phyloP scores from a whole-genome alignment of 2,888 invertebrate species.

The Drosophila macrospina region DNA sequence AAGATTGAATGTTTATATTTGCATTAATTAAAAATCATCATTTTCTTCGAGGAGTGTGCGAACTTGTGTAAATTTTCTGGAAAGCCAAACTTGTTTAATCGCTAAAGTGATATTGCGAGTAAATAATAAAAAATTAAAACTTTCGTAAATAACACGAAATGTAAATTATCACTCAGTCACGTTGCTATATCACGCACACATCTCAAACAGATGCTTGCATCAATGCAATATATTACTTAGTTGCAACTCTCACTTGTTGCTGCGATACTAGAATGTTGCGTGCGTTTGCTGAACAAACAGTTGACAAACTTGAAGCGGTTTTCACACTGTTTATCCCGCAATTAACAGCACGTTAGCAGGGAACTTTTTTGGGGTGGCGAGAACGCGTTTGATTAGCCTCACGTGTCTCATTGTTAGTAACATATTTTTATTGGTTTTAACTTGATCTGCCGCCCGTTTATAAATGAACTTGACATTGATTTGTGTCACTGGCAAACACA shows the following conservation, averaged over 20 bases:
- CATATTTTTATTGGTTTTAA: conserved; percentile 14
- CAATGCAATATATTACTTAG: not conserved
- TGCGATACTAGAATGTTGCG: conserved; percentile 6
- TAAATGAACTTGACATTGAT: conserved; percentile 34
- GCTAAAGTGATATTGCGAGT: no score
- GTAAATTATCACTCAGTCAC: not conserved
- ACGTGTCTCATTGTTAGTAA: conserved; percentile 39
- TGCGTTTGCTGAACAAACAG: not conserved
- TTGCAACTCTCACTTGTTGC: conserved; percentile 9
- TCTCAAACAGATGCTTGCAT: not conserved
- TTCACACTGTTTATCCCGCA: conserved; percentile 24
- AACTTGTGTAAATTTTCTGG: no score
- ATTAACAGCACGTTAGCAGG: conserved; percentile 27
- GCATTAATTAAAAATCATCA: no score
- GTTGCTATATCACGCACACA: no score
- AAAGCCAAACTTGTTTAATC: no score
- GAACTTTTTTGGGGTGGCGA: not conserved
- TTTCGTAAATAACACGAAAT: not conserved
- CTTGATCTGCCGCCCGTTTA: conserved; percentile 11
- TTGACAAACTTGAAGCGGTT: conserved; percentile 12
- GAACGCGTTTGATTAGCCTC: conserved; percentile 24
- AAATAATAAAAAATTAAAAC: not conserved
- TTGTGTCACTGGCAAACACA: not conserved
- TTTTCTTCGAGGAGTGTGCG: no score
- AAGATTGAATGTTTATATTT: no score